phyloP scores from a whole-genome alignment of 64 coral and sea anemone genomes.

The Trachythela sp. region DNA sequence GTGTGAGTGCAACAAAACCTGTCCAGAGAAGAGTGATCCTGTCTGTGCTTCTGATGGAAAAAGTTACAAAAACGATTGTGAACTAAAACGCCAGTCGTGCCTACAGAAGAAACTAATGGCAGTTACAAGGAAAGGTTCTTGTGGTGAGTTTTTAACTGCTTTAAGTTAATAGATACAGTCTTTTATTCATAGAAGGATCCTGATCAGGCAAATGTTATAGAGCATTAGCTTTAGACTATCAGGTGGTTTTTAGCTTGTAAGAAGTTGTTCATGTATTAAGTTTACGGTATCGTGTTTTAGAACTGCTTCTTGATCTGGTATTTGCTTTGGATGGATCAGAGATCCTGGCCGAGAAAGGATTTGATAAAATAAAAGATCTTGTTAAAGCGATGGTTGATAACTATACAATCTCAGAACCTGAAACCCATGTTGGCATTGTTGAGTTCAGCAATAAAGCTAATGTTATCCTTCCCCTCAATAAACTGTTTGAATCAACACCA shows the following conservation, averaged over 20 bases:
- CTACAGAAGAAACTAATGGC: neutral
- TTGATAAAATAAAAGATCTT: slow-evolving; percentile 43
- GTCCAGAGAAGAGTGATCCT: neutral
- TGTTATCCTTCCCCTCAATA: neutral
- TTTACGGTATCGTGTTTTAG: slow-evolving; percentile 46
- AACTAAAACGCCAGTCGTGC: neutral
- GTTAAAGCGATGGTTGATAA: slow-evolving; percentile 17
- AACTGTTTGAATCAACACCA: neutral
- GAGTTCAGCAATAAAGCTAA: neutral
- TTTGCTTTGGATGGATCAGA: slow-evolving; percentile 39
- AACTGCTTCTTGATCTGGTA: slow-evolving; percentile 39
- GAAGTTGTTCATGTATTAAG: neutral
- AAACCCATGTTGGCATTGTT: neutral
- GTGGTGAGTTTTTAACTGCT: neutral
- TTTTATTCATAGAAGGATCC: too few species aligned
- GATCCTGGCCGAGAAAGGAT: slow-evolving; percentile 32
- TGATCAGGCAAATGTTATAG: too few species aligned
- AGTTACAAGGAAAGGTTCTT: neutral
- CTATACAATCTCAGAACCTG: slow-evolving; percentile 14
- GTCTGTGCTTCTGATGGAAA: neutral
- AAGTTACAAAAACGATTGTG: neutral
- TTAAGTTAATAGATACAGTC: too few species aligned
- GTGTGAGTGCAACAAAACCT: neutral
- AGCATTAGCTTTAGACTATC: too few species aligned
- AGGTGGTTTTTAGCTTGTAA: too few species aligned